phyloP scores from a whole-genome alignment of 2,797 vertebrate genomes.

The Botia kubotai region DNA sequence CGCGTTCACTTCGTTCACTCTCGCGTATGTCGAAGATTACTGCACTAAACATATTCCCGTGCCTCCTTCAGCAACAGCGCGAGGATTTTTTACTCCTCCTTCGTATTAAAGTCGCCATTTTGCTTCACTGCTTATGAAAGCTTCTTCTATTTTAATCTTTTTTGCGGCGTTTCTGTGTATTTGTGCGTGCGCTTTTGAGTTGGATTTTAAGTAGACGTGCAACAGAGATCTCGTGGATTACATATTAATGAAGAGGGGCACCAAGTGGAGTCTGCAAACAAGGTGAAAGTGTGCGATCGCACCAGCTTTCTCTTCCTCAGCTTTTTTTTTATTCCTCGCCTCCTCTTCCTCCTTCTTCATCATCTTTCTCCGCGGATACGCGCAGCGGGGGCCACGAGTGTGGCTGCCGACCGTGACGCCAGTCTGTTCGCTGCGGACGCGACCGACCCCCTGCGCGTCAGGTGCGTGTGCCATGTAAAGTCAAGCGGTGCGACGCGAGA shows the following conservation, averaged over 20 bases:
- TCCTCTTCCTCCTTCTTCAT: constrained; percentile 49
- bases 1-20: constrained; percentile 68
- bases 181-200: constrained; percentile 68
- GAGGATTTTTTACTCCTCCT: constrained; percentile 82
- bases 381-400: constrained; percentile 55
- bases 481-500: constrained; percentile 67
- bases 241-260: constrained; percentile 79
- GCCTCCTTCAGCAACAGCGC: constrained; percentile 79
- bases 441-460: constrained; percentile 68
- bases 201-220: constrained; percentile 66
- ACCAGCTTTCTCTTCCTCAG: constrained; percentile 59
- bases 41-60: constrained; percentile 77
- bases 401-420: constrained; percentile 58
- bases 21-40: constrained; percentile 73
- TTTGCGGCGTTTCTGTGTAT: constrained; percentile 51
- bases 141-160: constrained; percentile 79
- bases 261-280: constrained; percentile 70
- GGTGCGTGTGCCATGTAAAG: constrained; percentile 82
- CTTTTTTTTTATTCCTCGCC: constrained; percentile 49
- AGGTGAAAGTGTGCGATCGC: constrained; percentile 73
- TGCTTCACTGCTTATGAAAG: constrained; percentile 88
- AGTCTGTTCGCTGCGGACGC: constrained; percentile 47
- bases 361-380: constrained; percentile 48
- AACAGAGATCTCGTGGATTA: constrained; percentile 77
- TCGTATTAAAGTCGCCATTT: constrained; percentile 97